A percentile compares a stretch with the other conserved stretches of the same genome.
phyloP scores from a whole-genome alignment of 2,888 invertebrate genomes.

The Cheilosia vulpina region DNA sequence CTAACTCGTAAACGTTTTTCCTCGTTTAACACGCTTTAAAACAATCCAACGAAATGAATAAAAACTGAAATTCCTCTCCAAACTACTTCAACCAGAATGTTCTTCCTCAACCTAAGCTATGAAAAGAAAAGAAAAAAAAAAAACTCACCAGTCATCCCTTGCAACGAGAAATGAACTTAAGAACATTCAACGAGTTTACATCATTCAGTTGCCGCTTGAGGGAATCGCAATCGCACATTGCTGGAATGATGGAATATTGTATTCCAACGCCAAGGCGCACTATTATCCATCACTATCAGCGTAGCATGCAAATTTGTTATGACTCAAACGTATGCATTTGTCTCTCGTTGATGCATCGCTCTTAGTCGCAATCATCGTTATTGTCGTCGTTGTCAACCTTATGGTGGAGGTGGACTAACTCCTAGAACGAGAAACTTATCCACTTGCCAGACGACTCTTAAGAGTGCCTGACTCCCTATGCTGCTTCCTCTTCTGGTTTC shows the following conservation, averaged over 20 bases:
- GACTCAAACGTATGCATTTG: constrained; percentile 67
- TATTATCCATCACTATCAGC: constrained; percentile 52
- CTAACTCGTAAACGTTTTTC: background rate
- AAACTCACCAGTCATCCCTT: constrained; percentile 1
- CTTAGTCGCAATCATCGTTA: constrained; percentile 60
- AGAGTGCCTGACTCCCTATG: constrained; percentile 32
- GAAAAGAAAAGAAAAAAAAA: background rate
- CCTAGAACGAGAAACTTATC: constrained; percentile 57
- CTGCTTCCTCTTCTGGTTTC: constrained; percentile 55
- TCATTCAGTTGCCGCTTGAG: constrained; percentile 18
- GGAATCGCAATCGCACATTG: constrained; percentile 19
- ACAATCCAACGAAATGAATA: background rate
- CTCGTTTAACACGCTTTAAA: background rate
- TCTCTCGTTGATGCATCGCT: constrained; percentile 52
- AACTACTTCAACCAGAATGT: background rate
- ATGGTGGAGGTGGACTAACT: constrained; percentile 11
- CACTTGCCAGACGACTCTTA: constrained; percentile 48
- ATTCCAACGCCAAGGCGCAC: constrained; percentile 27
- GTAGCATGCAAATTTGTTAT: constrained; percentile 62
- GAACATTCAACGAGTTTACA: constrained; percentile 27
- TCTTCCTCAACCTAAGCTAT: background rate
- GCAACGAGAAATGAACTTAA: constrained; percentile 8
- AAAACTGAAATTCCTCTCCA: background rate
- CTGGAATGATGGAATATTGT: constrained; percentile 17
- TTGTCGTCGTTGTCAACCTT: constrained; percentile 39